Base-by-base conservation (phyloP, 2,113 vertebrate genomes). In the Ailurus styani region DNA sequence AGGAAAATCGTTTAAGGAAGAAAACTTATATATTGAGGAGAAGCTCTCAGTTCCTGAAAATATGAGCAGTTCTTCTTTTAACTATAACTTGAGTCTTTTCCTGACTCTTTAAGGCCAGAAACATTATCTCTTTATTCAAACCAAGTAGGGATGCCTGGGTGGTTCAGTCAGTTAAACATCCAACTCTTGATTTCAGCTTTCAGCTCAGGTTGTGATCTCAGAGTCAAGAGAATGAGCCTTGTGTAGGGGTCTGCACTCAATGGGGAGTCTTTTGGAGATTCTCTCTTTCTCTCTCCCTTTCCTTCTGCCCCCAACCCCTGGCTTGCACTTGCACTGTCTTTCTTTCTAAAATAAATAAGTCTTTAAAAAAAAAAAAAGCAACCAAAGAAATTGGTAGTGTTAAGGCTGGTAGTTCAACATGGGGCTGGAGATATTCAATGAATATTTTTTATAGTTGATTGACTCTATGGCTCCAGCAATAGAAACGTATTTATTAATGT, bases 11-110 rank as follows among this genome's bases (percentile, higher is more conserved):
- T 93, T 62, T 95, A 62, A 82, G 57, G 57, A 89, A 60, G 29
- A 91, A 57, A 77, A 78, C 64, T 64, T 79, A 62, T 47, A 50
- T 87, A 57, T 77, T 87, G 34, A 87, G 23, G 60, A 60, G 27
- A 88, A 45, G 2, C 34, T 93, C 29, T 95, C 45, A 94, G 60
- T 96, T 96, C 10, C 95, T 96, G 54, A 95, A 91, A 82, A 78
- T 88, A 50, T 42, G 25, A 82, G 4, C 20, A 70, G 1, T 95
- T 81, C 54, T 40, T 96, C 11, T 96, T 86, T 94, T 75, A 92
- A 90, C 42, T 89, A 1, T 91, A 86, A 82, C 11, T 86, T 94
- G n/a, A 84, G 12, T 89, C 77, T 93, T 93, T 96, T 95, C 37
- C 15, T 94, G 60, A 9, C 29, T 73, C 34, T 85, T 89, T 40